Evolutionary conservation across 2,797 vertebrate species (phyloP), one percentile per base, ranked within the genome.

Genomic region (Enteromius paludinosus): DNA sequence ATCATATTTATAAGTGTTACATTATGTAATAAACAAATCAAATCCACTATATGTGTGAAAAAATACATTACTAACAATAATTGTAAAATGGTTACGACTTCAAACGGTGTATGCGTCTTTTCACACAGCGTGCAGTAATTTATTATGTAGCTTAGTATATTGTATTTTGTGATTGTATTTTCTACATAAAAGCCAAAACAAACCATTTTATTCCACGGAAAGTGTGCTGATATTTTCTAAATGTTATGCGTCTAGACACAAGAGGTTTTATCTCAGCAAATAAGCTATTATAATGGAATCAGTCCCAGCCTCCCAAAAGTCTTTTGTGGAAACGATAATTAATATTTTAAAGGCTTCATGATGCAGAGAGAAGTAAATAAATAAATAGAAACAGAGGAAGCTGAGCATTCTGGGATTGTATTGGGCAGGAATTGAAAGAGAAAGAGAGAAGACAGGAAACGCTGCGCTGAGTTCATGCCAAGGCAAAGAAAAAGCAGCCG

Each of bases 221-320:
- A 33, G 11, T 17, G 65, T 56, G 28, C 54, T 62, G 20, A 49
- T 28, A 10, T 45, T 73, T 64, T 79, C 14, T 14, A 45, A 43
- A 61, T 59, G 0, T n/a, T n/a, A 38, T 56, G 35, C 6, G 1
- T 75, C 62, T 54, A 62, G 54, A 72, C 72, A n/a, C 20, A 77
- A 6, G 65, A 69, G 41, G 65, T 54, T 92, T 91, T 92, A 91
- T 91, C 87, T 90, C 82, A 88, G 90, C 90, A 93, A 95, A 94
- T 89, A 93, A 89, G 86, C 89, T 90, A 93, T 95, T 94, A 93
- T 93, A 93, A 95, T 91, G 79, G 91, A 94, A 93, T 93, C 90
- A 91, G 90, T 92, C 85, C 85, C 79, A 91, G 83, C 81, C 85
- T 93, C 92, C 89, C 90, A 89, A 89, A 89, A 85, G 89, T 90